Evolutionary conservation across 2,888 invertebrate species (phyloP), one percentile per base, ranked within the genome.

Genomic region (Stenoptilia bipunctidactyla): DNA sequence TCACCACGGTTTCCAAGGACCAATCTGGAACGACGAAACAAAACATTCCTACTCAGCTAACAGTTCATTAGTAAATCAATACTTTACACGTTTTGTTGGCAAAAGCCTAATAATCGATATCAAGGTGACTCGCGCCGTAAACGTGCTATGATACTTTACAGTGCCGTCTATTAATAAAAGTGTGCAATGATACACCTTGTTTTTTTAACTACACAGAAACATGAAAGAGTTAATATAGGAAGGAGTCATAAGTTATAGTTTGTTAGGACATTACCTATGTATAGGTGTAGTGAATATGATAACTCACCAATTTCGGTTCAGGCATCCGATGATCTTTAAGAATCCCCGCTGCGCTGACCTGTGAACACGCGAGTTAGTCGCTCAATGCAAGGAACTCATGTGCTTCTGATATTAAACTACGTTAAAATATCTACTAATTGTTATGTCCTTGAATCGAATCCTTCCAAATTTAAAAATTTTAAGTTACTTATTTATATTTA

Each of bases 311-410:
- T 62, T 74, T 79, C 66, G 62, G 77, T 65, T 77, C 75, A 58
- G 77, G 66, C 62, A 74, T 63, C 61, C 80, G 77, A 53, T 70
- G 75, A 70, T 83, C 74, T 68, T 79, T 66, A 56, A 80, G 70
- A 66, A 79, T 75, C 73, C 72, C 80, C 71, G 77, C 76, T 61
- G 77, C 72, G 72, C 65, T 80, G 70, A 83, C 82, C 82, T 83
- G 79, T 63, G 69, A 79, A 75, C 70, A 79, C 68, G 73, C 73
- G 66, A 77, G 74, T 69, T 75, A 68, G 71, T 67, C 66, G 66
- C 71, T 72, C 66, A 72, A 65, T 74, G 65, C 65, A 68, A 69
- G 30, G 6, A 8, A 30, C n/a, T 20, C 20, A 20, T 20, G 3
- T 20, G 20, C 20, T 20, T 20, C n/a, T n/a, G n/a, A n/a, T n/a